Conservation (phyloP, 2,113 vertebrate genomes). For the Spilogale gracilis region DNA sequence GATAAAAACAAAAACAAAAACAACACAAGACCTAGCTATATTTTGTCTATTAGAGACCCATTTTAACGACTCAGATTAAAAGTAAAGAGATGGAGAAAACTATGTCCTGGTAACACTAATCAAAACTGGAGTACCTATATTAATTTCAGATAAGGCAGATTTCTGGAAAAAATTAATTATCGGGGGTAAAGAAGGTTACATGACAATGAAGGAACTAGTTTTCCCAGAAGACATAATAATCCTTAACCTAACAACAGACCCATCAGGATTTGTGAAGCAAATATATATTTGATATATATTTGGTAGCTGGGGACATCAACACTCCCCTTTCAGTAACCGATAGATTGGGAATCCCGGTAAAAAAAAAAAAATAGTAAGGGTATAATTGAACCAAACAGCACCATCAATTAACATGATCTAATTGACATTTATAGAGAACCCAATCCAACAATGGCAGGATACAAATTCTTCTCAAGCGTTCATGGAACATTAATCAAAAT, state of each 20-base stretch:
- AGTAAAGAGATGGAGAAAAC: not conserved
- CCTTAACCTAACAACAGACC: not conserved
- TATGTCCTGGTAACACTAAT: not conserved
- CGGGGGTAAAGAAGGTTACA: not conserved
- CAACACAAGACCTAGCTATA: not conserved
- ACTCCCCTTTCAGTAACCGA: not conserved
- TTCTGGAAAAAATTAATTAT: not conserved
- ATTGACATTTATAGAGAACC: not conserved
- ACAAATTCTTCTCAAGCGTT: not conserved
- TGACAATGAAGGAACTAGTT: not conserved
- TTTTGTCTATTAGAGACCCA: not conserved
- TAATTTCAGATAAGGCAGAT: not conserved
- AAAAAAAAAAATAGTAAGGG: not conserved
- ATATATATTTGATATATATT: too few species aligned
- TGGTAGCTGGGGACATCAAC: not conserved
- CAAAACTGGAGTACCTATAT: not conserved
- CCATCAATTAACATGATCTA: not conserved
- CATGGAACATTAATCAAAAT: not conserved
- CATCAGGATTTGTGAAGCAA: not conserved
- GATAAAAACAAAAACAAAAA: too few species aligned
- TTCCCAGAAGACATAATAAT: not conserved
- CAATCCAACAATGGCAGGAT: not conserved
- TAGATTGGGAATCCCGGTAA: not conserved
- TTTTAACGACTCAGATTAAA: not conserved
- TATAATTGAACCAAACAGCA: not conserved